A percentile compares a stretch with the other conserved stretches of the same genome.
phyloP scores from a whole-genome alignment of 2,113 vertebrate species.

The Grammomys surdaster region DNA sequence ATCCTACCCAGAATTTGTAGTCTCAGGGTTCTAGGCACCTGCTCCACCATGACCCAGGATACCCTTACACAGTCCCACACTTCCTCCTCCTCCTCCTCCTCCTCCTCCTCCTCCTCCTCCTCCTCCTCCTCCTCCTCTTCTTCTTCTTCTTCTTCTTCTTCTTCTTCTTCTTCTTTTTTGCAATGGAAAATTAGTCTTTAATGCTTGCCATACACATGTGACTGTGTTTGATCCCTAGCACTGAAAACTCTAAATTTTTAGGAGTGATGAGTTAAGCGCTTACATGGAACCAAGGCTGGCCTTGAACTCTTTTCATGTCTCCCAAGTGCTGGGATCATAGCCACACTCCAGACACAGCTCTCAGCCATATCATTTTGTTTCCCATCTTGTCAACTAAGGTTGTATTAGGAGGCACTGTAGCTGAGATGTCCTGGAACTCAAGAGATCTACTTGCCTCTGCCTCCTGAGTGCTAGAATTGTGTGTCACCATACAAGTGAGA shows the following conservation, averaged over 20 bases:
- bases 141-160: too few species aligned
- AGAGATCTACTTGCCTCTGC: neutral
- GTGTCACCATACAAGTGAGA: neutral
- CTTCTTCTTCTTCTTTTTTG: too few species aligned
- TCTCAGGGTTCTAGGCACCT: too few species aligned
- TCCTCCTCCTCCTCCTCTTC: too few species aligned
- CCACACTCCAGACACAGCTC: neutral
- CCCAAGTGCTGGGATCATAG: neutral
- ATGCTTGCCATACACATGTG: neutral
- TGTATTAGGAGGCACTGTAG: neutral
- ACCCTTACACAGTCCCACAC: too few species aligned
- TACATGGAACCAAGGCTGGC: neutral
- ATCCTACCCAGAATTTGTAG: too few species aligned
- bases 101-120: too few species aligned
- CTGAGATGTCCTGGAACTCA: neutral
- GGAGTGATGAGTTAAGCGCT: neutral
- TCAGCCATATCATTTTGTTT: neutral
- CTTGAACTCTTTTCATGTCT: neutral
- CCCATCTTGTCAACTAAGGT: neutral
- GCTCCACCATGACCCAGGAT: too few species aligned
- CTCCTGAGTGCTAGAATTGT: neutral
- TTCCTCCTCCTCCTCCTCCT: too few species aligned
- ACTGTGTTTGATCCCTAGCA: neutral
- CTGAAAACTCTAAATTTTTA: neutral
- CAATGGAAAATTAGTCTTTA: neutral